Conservation (phyloP, 2,888 invertebrate genomes). For the Nomada fucata region DNA sequence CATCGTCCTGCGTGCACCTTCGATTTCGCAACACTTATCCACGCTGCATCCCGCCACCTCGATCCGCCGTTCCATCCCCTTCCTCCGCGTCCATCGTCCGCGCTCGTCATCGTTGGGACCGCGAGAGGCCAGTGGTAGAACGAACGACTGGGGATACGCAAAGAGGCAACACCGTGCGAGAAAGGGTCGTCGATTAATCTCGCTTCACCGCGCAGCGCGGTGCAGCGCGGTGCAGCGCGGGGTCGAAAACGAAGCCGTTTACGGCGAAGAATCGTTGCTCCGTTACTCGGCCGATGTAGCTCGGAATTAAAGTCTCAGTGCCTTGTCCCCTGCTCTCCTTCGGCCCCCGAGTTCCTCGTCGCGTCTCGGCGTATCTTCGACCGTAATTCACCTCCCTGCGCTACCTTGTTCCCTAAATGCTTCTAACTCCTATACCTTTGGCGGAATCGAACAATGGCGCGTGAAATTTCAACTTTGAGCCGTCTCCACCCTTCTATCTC, state of each 20-base stretch:
- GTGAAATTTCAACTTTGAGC: conserved; percentile 83
- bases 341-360: conserved; percentile 58
- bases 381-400: conserved; percentile 78
- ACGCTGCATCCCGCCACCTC: conserved; percentile 2
- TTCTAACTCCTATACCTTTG: conserved; percentile 81
- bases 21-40: conserved; percentile 16
- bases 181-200: conserved; percentile 70
- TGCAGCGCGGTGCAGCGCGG: too few species aligned
- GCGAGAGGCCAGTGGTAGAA: background rate
- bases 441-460: conserved; percentile 82
- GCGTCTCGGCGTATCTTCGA: conserved; percentile 68
- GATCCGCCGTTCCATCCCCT: background rate
- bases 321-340: conserved; percentile 39
- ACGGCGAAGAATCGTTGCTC: conserved; percentile 70
- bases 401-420: conserved; percentile 80
- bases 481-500: conserved; percentile 55
- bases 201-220: conserved; percentile 56
- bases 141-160: background rate
- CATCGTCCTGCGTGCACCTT: background rate
- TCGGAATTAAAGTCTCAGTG: conserved; percentile 78
- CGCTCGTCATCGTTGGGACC: too few species aligned
- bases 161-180: conserved; percentile 41
- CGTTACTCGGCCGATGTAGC: conserved; percentile 71
- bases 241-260: conserved; percentile 73
- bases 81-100: background rate